Evolutionary conservation across 1,140 invertebrate genomes (phyloP).

Genomic region (Atopsyche davidsoni): DNA sequence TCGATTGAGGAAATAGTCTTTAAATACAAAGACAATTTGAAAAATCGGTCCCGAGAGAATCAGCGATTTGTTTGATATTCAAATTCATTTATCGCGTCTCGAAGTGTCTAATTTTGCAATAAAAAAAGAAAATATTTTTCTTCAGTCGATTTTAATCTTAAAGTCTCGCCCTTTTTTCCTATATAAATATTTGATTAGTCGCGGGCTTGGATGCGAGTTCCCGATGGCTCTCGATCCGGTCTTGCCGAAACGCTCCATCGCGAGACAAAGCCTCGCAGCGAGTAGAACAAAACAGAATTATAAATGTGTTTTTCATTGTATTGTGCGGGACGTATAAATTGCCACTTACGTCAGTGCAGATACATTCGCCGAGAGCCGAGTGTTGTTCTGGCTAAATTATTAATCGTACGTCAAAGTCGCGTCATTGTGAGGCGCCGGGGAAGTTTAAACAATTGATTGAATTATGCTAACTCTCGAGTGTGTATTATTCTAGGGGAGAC

Average conservation of each 20-base stretch:
- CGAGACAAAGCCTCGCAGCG: constrained; percentile 1
- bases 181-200: not conserved
- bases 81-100: constrained; percentile 12
- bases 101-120: not conserved
- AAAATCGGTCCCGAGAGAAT: constrained; percentile 24
- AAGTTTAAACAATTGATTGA: constrained; percentile 29
- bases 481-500: constrained; percentile 23
- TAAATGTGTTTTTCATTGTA: constrained; percentile 27
- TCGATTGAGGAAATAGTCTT: constrained; percentile 28
- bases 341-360: constrained; percentile 24
- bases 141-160: not conserved
- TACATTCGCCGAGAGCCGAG: constrained; percentile 10
- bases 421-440: constrained; percentile 19
- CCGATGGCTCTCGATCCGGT: not conserved
- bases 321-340: constrained; percentile 26
- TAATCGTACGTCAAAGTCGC: constrained; percentile 30
- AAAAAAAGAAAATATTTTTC: not conserved
- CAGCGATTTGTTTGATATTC: constrained; percentile 21
- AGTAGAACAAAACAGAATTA: constrained; percentile 20
- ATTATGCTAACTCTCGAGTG: constrained; percentile 25
- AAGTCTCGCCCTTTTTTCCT: not conserved
- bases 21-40: constrained; percentile 30
- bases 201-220: not conserved
- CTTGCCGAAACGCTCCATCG: not conserved
- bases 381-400: constrained; percentile 27